Evolutionary conservation across 2,113 vertebrate genomes (phyloP).

Genomic region (Pachycephala philippinensis): DNA sequence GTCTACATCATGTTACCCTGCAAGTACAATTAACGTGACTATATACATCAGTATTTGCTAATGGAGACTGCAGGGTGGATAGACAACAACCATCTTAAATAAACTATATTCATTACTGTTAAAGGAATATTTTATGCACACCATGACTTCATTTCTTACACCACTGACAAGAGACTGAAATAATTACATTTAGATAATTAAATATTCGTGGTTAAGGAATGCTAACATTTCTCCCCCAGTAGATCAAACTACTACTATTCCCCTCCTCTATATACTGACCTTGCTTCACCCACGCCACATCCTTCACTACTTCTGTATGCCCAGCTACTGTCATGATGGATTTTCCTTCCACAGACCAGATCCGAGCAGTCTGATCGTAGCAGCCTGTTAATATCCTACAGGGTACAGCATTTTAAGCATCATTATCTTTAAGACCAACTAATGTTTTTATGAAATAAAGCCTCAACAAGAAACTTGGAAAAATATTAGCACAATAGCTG

Average conservation of each 20-base stretch:
- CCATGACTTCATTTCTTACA: neutral
- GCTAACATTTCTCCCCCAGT: neutral
- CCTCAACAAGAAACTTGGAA: neutral
- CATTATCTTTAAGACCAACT: neutral
- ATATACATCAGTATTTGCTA: neutral
- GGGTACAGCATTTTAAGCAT: neutral
- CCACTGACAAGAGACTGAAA: neutral
- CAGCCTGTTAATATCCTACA: conserved; percentile 93
- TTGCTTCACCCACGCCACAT: conserved; percentile 93
- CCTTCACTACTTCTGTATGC: conserved; percentile 94
- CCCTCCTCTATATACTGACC: conserved; percentile 68
- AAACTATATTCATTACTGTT: neutral
- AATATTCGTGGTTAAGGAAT: neutral
- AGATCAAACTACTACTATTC: neutral
- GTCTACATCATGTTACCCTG: neutral
- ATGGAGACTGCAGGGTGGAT: neutral
- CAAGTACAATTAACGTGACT: neutral
- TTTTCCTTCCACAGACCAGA: conserved; percentile 95
- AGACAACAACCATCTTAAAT: neutral
- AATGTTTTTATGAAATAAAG: neutral
- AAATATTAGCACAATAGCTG: neutral
- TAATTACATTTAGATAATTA: neutral
- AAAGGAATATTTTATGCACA: neutral
- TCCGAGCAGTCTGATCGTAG: conserved; percentile 90
- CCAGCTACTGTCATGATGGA: conserved; percentile 84